Evolutionary conservation across 2,888 invertebrate species (phyloP).

Genomic region (Stenodera caucasica): DNA sequence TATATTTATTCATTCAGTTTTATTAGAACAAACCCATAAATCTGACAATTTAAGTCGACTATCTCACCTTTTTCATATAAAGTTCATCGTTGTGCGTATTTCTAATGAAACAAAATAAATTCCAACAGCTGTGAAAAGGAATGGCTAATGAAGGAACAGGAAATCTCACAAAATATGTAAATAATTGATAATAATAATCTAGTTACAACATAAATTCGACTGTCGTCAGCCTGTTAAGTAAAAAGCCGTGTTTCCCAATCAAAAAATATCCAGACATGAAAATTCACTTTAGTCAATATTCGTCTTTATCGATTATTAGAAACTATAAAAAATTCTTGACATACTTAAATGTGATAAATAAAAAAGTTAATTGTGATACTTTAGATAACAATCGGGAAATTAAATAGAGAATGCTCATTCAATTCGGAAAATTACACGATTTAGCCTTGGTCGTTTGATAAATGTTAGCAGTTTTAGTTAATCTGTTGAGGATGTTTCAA

Average conservation of each 20-base stretch:
- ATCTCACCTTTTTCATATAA: neutral
- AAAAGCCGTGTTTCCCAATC: slow-evolving; percentile 19
- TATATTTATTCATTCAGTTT: slow-evolving; percentile 16
- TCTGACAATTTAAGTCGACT: neutral
- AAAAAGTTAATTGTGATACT: slow-evolving; percentile 39
- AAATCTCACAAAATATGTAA: too few relatives aligned
- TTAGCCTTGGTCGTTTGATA: slow-evolving; percentile 42
- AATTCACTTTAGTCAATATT: slow-evolving; percentile 5
- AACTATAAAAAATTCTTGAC: too few relatives aligned
- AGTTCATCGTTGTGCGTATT: neutral
- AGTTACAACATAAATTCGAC: neutral
- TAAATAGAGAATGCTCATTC: slow-evolving; percentile 42
- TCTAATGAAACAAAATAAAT: neutral
- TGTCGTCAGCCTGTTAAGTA: slow-evolving; percentile 11
- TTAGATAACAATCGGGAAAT: slow-evolving; percentile 41
- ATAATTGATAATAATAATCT: too few relatives aligned
- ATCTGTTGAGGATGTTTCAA: slow-evolving; percentile 46
- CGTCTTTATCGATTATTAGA: too few relatives aligned
- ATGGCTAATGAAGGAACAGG: too few relatives aligned
- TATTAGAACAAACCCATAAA: slow-evolving; percentile 22
- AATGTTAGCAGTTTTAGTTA: slow-evolving; percentile 44
- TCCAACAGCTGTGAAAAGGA: too few relatives aligned
- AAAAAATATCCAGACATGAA: slow-evolving; percentile 12
- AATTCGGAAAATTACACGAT: slow-evolving; percentile 43
- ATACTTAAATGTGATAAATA: too few relatives aligned